A percentile compares a stretch with the other conserved stretches of the same genome.
These are phyloP conservation scores for Colletes collaris DNA, from an alignment of 2,888 invertebrate species.

Conservation along the genomic window DNA sequence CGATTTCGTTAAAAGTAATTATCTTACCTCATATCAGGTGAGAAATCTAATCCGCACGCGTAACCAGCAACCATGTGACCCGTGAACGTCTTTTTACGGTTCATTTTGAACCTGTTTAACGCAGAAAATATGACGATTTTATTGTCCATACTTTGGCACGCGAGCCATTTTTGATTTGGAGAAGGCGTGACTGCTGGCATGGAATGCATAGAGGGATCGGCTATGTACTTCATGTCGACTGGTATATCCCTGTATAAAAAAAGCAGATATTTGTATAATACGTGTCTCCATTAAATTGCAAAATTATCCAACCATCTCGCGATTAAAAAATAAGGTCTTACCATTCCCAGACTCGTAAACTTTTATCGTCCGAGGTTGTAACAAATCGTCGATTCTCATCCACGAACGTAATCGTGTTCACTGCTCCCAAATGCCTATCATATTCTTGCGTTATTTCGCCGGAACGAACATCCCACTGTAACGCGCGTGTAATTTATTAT, in stretches of 20 bases:
- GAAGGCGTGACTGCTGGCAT: constrained; percentile 98
- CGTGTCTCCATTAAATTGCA: too few relatives aligned
- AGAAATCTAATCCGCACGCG: constrained; percentile 98
- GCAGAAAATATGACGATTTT: constrained; percentile 99
- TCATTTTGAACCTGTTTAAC: constrained; percentile 98
- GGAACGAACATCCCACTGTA: constrained; percentile 96
- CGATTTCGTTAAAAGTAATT: neutral
- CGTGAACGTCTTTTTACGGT: constrained; percentile 98
- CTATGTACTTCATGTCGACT: constrained; percentile 99
- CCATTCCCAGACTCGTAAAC: constrained; percentile 99
- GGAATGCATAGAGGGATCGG: constrained; percentile 99
- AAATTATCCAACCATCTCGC: neutral
- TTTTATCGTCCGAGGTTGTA: constrained; percentile 99
- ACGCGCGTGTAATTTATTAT: constrained; percentile 9
- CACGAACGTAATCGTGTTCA: constrained; percentile 99
- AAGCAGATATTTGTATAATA: too few relatives aligned
- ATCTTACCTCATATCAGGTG: constrained; percentile 97
- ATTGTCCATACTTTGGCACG: constrained; percentile 99
- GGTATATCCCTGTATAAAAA: constrained; percentile 89
- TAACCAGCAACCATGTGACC: constrained; percentile 99
- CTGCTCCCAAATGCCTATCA: constrained; percentile 98
- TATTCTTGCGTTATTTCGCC: constrained; percentile 99
- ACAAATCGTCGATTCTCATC: constrained; percentile 99
- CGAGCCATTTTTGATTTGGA: constrained; percentile 99
- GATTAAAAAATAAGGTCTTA: constrained; percentile 43